Evolutionary conservation across 2,888 invertebrate species (phyloP).

Genomic region (Zaprionus bogoriensis): DNA sequence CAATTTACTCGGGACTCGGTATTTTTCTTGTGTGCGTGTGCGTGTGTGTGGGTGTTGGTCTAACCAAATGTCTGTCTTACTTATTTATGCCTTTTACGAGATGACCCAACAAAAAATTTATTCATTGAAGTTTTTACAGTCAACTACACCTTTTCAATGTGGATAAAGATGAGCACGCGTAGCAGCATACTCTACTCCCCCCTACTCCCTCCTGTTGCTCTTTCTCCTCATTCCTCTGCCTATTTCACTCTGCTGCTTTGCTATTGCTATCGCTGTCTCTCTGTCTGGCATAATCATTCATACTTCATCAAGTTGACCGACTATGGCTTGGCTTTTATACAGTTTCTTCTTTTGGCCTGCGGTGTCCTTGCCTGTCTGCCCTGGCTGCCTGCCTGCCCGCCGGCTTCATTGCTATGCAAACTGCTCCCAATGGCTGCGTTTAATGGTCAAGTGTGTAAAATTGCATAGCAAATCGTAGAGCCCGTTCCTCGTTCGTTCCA

Average conservation of each 20-base stretch:
- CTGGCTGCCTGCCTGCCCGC: conserved; percentile 22
- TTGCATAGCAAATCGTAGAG: conserved; percentile 76
- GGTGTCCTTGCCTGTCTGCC: conserved; percentile 6
- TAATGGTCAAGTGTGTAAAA: conserved; percentile 80
- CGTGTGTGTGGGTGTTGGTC: conserved; percentile 22
- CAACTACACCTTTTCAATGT: conserved; percentile 78
- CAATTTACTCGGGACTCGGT: conserved; percentile 56
- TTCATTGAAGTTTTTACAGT: conserved; percentile 79
- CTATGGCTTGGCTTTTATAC: conserved; percentile 48
- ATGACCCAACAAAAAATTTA: conserved; percentile 70
- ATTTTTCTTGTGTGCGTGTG: conserved; percentile 25
- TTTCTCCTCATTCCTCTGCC: background rate
- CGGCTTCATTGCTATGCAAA: conserved; percentile 76
- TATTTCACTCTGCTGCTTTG: background rate
- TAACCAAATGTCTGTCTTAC: conserved; percentile 38
- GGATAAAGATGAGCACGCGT: conserved; percentile 52
- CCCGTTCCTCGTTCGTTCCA: background rate
- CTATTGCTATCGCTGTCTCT: background rate
- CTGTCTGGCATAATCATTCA: conserved; percentile 69
- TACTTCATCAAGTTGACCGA: conserved; percentile 76
- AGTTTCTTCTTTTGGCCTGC: conserved; percentile 25
- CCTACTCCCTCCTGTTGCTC: background rate
- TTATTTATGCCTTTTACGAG: conserved; percentile 70
- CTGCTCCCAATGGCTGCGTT: conserved; percentile 79
- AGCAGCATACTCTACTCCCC: no score